A percentile compares a stretch with the other conserved stretches of the same genome.
Conservation (phyloP, 2,888 invertebrate genomes). For the Thyatira batis region DNA sequence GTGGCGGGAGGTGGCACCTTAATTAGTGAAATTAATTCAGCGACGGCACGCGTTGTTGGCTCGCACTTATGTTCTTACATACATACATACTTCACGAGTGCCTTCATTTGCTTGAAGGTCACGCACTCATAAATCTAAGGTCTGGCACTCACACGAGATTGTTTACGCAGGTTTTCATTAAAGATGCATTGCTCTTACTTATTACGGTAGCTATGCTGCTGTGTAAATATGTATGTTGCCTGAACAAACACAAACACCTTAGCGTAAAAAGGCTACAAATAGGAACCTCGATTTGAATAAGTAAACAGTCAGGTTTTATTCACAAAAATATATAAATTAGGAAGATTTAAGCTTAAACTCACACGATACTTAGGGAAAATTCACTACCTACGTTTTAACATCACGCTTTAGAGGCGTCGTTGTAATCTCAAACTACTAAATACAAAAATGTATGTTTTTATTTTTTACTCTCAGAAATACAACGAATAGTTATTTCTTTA, state of each 20-base stretch:
- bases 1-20: slow-evolving; percentile 33
- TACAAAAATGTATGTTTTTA: too few species aligned
- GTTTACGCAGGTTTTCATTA: slow-evolving; percentile 50
- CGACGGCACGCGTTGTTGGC: slow-evolving; percentile 20
- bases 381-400: too few species aligned
- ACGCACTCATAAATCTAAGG: slow-evolving; percentile 46
- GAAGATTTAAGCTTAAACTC: too few species aligned
- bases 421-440: too few species aligned
- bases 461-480: too few species aligned
- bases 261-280: background rate
- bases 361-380: too few species aligned
- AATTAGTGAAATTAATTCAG: slow-evolving; percentile 46
- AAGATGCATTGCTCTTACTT: slow-evolving; percentile 42
- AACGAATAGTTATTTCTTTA: too few species aligned
- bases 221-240: background rate
- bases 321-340: too few species aligned
- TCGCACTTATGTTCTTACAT: slow-evolving; percentile 21
- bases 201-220: slow-evolving; percentile 20
- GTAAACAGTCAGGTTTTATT: background rate
- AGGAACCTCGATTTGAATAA: background rate
- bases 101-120: slow-evolving; percentile 44
- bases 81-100: slow-evolving; percentile 15
- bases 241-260: background rate
- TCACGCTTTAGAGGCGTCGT: too few species aligned
- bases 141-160: slow-evolving; percentile 44